Evolutionary conservation across 1,140 invertebrate genomes (phyloP).

Genomic region (Penaeus indicus): DNA sequence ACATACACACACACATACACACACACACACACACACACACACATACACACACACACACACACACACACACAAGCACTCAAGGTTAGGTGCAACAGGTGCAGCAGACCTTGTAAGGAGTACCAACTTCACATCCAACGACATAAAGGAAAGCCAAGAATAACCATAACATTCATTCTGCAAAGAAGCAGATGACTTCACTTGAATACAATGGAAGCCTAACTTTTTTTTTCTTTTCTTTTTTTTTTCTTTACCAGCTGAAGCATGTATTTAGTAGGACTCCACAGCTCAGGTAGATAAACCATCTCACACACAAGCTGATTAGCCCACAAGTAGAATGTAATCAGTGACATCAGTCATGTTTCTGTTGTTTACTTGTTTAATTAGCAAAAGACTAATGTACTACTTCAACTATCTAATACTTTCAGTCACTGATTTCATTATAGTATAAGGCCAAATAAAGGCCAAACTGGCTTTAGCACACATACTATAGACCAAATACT

Average conservation of each 20-base stretch:
- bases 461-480: constrained; percentile 29
- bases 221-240: too few relatives aligned
- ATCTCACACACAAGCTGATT: constrained; percentile 57
- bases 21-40: constrained; percentile 32
- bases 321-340: constrained; percentile 43
- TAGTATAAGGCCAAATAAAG: constrained; percentile 33
- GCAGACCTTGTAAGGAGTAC: constrained; percentile 26
- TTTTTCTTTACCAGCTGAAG: constrained; percentile 32
- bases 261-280: constrained; percentile 39
- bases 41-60: background rate
- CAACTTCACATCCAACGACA: constrained; percentile 30
- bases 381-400: background rate
- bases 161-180: constrained; percentile 41
- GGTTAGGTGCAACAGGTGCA: constrained; percentile 10
- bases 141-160: constrained; percentile 30
- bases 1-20: constrained; percentile 35
- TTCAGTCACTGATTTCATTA: background rate
- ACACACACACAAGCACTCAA: background rate
- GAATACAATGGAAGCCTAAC: too few relatives aligned
- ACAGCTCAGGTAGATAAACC: constrained; percentile 39
- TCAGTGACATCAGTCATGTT: constrained; percentile 31
- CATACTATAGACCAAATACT: constrained; percentile 1
- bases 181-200: constrained; percentile 32
- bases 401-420: background rate
- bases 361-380: too few relatives aligned